Evolutionary conservation across 2,888 invertebrate species (phyloP).

Genomic region (Eustalomyia histrio): DNA sequence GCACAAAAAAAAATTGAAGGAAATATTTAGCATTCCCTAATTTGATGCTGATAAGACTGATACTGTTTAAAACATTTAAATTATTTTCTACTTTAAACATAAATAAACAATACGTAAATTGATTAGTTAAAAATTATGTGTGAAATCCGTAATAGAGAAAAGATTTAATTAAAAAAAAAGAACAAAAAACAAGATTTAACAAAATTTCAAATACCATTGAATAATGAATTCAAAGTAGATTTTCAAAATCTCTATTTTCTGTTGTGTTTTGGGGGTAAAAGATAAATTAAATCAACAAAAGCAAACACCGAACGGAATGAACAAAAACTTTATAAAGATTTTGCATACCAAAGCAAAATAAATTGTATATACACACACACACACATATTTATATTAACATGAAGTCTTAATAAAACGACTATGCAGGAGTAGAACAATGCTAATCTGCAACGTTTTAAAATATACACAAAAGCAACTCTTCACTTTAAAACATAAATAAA

Average conservation of each 20-base stretch:
- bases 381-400: background rate
- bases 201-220: background rate
- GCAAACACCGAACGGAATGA: background rate
- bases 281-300: conserved; percentile 7
- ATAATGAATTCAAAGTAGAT: background rate
- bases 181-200: background rate
- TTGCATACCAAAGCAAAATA: conserved; percentile 1
- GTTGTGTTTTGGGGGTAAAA: background rate
- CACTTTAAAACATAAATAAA: background rate
- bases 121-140: conserved; percentile 55
- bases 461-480: conserved; percentile 4
- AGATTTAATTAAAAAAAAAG: conserved; percentile 3
- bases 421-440: background rate
- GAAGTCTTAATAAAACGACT: background rate
- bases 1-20: background rate
- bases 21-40: background rate
- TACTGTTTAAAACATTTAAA: background rate
- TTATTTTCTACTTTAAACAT: background rate
- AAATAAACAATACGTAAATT: conserved; percentile 44
- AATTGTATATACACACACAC: too few relatives aligned
- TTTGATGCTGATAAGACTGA: background rate
- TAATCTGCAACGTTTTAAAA: background rate
- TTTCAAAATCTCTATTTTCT: background rate
- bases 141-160: conserved; percentile 30
- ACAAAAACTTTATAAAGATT: background rate